phyloP scores from a whole-genome alignment of 2,888 invertebrate genomes.

The Nomada fucata region DNA sequence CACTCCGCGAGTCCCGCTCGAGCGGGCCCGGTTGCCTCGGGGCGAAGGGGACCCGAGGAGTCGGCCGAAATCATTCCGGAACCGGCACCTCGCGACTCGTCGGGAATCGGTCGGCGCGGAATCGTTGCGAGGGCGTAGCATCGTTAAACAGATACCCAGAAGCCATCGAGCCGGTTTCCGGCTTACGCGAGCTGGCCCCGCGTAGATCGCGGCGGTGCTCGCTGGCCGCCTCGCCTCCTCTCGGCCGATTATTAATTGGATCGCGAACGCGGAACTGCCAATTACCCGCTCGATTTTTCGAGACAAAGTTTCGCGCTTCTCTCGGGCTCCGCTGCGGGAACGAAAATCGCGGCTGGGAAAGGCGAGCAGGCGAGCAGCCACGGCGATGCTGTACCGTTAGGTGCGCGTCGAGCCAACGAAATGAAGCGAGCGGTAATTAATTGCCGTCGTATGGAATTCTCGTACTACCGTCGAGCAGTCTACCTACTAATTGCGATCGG shows the following conservation, averaged over 20 bases:
- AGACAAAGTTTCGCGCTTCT: not conserved
- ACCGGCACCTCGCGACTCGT: too few species aligned
- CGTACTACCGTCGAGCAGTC: conserved; percentile 24
- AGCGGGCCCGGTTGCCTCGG: not conserved
- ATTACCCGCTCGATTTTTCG: conserved; percentile 19
- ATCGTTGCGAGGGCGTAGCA: conserved; percentile 14
- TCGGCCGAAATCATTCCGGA: not conserved
- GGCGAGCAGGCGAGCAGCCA: conserved; percentile 4
- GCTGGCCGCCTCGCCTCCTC: conserved; percentile 27
- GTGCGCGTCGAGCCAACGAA: conserved; percentile 50
- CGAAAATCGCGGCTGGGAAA: conserved; percentile 21
- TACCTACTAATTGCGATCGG: conserved; percentile 48
- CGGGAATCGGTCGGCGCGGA: not conserved
- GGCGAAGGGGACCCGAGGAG: not conserved
- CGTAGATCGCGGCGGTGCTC: conserved; percentile 56
- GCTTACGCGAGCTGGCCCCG: conserved; percentile 52
- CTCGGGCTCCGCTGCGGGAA: not conserved
- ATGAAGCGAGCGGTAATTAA: conserved; percentile 69
- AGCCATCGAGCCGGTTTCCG: conserved; percentile 71
- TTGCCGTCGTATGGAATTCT: conserved; percentile 42
- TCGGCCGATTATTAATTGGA: conserved; percentile 42
- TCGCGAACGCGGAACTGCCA: conserved; percentile 30
- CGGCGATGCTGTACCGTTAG: conserved; percentile 55
- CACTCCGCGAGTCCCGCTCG: conserved; percentile 26
- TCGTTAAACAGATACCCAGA: conserved; percentile 68